Conservation (phyloP, 2,888 invertebrate species). For the Megamerina dolium region DNA sequence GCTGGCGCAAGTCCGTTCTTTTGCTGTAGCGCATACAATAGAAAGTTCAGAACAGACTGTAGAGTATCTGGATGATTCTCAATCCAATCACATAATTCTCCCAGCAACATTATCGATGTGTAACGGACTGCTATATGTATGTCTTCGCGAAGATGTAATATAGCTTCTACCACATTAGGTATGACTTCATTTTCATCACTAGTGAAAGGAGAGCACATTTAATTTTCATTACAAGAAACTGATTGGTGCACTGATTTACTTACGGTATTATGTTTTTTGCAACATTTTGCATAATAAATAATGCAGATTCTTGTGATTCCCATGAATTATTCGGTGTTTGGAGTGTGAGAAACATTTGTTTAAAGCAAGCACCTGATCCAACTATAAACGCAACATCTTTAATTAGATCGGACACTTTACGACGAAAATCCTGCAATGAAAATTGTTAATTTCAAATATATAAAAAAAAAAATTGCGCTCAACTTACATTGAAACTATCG, state of each 20-base stretch:
- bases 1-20: slow-evolving; percentile 65
- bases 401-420: slow-evolving; percentile 84
- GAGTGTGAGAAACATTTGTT: slow-evolving; percentile 80
- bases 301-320: slow-evolving; percentile 89
- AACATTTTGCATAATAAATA: slow-evolving; percentile 92
- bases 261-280: slow-evolving; percentile 93
- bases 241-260: slow-evolving; percentile 49
- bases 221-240: background rate
- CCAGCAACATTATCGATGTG: slow-evolving; percentile 80
- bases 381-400: slow-evolving; percentile 96
- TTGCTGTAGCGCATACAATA: slow-evolving; percentile 68
- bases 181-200: slow-evolving; percentile 89
- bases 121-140: slow-evolving; percentile 82
- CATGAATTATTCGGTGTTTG: slow-evolving; percentile 70
- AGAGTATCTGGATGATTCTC: slow-evolving; percentile 76
- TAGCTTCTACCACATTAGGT: slow-evolving; percentile 88
- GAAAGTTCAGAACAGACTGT: slow-evolving; percentile 74
- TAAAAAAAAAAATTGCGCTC: background rate
- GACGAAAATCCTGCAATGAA: slow-evolving; percentile 61
- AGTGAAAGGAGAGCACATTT: slow-evolving; percentile 25
- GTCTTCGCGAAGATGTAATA: slow-evolving; percentile 74
- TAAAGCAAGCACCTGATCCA: slow-evolving; percentile 85
- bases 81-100: slow-evolving; percentile 93
- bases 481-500: slow-evolving; percentile 69
- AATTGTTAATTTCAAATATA: background rate